Percentiles rank a stretch among this genome's conserved stretches.
Conservation (phyloP, 1,140 invertebrate genomes). For the Polypedilum pembai region DNA sequence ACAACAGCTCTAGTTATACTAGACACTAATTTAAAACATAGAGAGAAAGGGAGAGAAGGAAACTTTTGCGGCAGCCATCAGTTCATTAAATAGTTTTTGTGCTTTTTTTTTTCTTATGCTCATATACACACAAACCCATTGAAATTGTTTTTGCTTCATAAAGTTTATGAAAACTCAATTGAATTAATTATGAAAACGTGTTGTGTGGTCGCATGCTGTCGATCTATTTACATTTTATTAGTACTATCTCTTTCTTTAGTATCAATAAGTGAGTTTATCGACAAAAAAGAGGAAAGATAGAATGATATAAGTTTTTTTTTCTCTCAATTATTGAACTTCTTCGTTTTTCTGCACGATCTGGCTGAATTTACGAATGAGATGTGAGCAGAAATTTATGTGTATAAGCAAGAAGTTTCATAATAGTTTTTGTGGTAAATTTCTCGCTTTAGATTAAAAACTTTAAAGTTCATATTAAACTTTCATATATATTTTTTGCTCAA, state of each 20-base stretch:
- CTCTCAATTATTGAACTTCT: not conserved
- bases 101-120: too few species aligned
- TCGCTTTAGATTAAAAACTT: too few species aligned
- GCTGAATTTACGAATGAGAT: too few species aligned
- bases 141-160: not conserved
- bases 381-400: too few species aligned
- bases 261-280: not conserved
- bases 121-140: not conserved
- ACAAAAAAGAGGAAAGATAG: too few species aligned
- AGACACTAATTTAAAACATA: not conserved
- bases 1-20: too few species aligned
- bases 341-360: not conserved
- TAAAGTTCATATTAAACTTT: too few species aligned
- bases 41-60: not conserved
- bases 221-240: slow-evolving; percentile 24
- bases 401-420: too few species aligned
- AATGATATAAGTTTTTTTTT: not conserved
- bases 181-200: slow-evolving; percentile 22
- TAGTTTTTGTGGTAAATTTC: too few species aligned
- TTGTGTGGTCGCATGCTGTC: not conserved
- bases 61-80: not conserved
- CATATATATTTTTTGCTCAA: too few species aligned
- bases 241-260: not conserved
- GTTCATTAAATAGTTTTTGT: not conserved
- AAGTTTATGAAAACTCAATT: slow-evolving; percentile 4